A percentile compares a stretch with the other conserved stretches of the same genome.
Conservation (phyloP, 2,113 vertebrate species). For the Poeciliopsis turrubarensis region DNA sequence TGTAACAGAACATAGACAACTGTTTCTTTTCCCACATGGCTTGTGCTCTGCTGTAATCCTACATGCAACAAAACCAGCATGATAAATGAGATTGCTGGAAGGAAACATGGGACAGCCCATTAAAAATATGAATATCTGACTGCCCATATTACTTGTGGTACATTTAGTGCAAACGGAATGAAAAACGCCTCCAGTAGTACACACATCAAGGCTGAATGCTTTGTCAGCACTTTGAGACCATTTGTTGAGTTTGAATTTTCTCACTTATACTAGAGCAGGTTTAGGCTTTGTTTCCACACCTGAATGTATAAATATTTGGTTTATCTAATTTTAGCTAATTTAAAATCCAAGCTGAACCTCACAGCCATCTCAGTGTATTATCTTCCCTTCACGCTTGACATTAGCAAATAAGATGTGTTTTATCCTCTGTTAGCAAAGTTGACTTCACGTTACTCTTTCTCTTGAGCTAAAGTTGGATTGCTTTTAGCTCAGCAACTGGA, state of each 20-base stretch:
- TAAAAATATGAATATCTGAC: conserved; percentile 49
- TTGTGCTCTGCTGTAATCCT: conserved; percentile 6
- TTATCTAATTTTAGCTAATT: background rate
- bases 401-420: conserved; percentile 9
- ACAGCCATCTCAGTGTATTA: conserved; percentile 5
- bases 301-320: background rate
- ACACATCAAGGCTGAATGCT: conserved; percentile 20
- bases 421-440: conserved; percentile 15
- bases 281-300: background rate
- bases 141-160: conserved; percentile 26
- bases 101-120: conserved; percentile 14
- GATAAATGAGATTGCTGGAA: conserved; percentile 9
- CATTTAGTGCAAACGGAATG: conserved; percentile 44
- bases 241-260: conserved; percentile 5
- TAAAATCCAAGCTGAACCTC: background rate
- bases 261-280: background rate
- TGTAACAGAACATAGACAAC: conserved; percentile 17
- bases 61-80: conserved; percentile 16
- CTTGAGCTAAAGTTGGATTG: conserved; percentile 13
- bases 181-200: conserved; percentile 28
- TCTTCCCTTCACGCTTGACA: background rate
- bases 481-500: conserved; percentile 45
- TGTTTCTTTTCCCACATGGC: conserved; percentile 21
- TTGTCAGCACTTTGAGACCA: conserved; percentile 2
- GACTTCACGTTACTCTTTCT: conserved; percentile 23